These are phyloP conservation scores for Tragelaphus buxtoni DNA, from an alignment of 2,113 vertebrate genomes.

Conservation along the genomic window DNA sequence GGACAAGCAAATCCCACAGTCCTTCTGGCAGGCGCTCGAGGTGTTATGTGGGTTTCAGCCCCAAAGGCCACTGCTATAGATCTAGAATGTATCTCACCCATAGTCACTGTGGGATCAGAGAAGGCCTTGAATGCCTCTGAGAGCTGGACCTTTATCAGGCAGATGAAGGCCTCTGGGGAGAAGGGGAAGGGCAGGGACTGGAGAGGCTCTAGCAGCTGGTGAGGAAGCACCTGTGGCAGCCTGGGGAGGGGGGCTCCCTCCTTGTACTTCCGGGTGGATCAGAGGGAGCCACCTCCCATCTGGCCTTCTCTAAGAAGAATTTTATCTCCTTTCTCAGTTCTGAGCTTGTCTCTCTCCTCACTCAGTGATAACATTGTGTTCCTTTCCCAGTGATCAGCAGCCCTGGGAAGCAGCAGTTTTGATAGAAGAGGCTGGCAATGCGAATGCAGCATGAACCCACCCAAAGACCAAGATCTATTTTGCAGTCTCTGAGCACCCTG, in stretches of 20 bases:
- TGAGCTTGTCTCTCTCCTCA: background rate
- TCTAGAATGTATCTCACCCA: background rate
- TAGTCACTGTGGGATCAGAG: background rate
- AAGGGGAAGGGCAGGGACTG: background rate
- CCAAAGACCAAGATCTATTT: background rate
- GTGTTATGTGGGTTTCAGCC: background rate
- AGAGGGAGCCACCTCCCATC: background rate
- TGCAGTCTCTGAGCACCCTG: background rate
- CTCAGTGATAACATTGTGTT: background rate
- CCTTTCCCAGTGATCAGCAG: background rate
- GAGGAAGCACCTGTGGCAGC: background rate
- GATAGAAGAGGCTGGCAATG: background rate
- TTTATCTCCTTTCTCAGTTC: background rate
- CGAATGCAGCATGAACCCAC: background rate
- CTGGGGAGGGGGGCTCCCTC: background rate
- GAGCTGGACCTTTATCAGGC: background rate
- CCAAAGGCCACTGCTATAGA: background rate
- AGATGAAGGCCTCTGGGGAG: background rate
- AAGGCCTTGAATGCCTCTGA: background rate
- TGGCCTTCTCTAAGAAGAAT: background rate
- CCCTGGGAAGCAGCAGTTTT: background rate
- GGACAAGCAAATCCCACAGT: background rate
- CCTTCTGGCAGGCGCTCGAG: background rate
- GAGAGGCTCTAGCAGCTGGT: background rate
- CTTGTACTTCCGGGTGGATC: background rate